Conservation (phyloP, 1,140 invertebrate species). For the Aricia agestis region DNA sequence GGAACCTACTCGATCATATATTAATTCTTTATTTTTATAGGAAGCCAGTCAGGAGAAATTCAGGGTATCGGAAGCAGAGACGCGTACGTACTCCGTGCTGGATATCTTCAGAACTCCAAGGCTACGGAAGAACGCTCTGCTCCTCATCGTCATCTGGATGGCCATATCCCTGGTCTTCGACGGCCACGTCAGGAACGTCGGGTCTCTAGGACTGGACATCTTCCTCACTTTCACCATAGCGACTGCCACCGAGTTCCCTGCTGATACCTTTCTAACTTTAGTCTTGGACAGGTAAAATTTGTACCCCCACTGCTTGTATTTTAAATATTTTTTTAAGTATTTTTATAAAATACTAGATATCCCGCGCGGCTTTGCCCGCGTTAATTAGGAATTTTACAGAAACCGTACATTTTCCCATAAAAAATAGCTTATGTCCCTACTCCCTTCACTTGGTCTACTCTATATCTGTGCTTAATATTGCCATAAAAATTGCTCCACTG, state of each 20-base stretch:
- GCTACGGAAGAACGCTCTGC: conserved; percentile 82
- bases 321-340: no score
- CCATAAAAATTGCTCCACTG: no score
- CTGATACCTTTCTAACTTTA: conserved; percentile 87
- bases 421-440: no score
- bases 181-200: conserved; percentile 90
- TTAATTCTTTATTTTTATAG: conserved; percentile 54
- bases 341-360: no score
- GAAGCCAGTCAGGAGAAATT: conserved; percentile 79
- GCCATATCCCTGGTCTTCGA: conserved; percentile 90
- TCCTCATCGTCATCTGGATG: conserved; percentile 91
- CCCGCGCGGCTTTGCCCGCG: no score
- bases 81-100: conserved; percentile 83
- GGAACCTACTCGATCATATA: no score
- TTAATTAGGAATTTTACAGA: no score
- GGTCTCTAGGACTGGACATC: conserved; percentile 86
- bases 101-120: conserved; percentile 87
- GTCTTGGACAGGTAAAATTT: conserved; percentile 80
- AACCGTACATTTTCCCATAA: no score
- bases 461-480: no score
- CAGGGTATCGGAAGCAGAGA: conserved; percentile 82
- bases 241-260: conserved; percentile 87
- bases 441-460: no score
- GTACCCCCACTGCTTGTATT: no score
- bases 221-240: conserved; percentile 91